Percentiles rank a stretch among this genome's conserved stretches.
Conservation (phyloP, 2,113 vertebrate genomes). For the Brachypodius melanocephalos region DNA sequence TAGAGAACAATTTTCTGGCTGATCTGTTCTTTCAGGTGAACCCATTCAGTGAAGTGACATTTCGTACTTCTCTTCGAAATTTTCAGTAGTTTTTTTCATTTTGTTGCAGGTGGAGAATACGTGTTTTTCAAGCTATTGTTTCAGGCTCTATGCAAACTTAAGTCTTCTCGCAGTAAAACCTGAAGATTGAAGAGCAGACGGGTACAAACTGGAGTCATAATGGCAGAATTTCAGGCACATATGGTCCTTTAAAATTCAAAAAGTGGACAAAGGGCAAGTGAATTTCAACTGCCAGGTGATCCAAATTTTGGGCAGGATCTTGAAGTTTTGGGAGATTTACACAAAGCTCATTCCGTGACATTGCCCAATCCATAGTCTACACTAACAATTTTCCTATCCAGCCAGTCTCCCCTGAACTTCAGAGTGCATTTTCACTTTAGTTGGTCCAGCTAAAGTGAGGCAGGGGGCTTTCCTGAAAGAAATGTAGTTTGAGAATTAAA, state of each 20-base stretch:
- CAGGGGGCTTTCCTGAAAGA: not conserved
- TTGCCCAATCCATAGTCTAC: not conserved
- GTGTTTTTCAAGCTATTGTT: not conserved
- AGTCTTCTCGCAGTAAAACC: not conserved
- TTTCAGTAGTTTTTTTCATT: not conserved
- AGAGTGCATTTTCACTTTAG: not conserved
- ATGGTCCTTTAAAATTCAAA: not conserved
- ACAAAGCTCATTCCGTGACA: rapidly evolving
- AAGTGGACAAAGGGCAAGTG: not conserved
- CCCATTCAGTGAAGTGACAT: constrained; percentile 35
- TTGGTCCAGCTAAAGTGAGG: not conserved
- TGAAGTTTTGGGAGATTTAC: not conserved
- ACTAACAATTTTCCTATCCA: not conserved
- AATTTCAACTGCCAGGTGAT: not conserved
- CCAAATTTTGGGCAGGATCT: not conserved
- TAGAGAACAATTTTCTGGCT: constrained; percentile 61
- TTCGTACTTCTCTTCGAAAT: constrained; percentile 20
- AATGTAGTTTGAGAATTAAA: not conserved
- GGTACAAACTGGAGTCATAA: not conserved
- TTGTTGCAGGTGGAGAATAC: not conserved
- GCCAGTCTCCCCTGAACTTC: not conserved
- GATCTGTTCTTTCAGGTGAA: constrained; percentile 43
- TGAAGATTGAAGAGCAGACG: not conserved
- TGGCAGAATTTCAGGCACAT: not conserved
- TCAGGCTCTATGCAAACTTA: constrained; percentile 5